Base-by-base conservation (phyloP, 2,113 vertebrate genomes). In the Dromaius novaehollandiae region DNA sequence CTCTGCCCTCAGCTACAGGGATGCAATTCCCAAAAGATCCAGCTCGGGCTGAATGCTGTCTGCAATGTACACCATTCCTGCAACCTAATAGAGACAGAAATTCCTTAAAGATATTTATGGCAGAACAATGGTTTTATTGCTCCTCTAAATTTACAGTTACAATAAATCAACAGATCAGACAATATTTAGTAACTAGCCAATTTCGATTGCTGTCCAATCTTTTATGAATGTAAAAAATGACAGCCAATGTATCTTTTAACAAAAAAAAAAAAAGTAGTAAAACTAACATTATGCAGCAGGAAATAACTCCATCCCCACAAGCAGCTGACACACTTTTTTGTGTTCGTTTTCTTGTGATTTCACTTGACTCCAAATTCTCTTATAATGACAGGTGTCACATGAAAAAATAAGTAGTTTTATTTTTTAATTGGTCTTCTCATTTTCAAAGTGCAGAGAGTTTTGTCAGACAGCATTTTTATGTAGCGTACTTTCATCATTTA, bases 391-490 rank as follows among this genome's bases (percentile, higher is more conserved):
- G n/a, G 21, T 78, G 38, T 40, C 36, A 1, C 32, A 60, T 42
- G 19, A 91, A 12, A 17, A 82, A 95, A 86, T 0, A n/a, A 26
- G 5, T 82, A 66, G 11, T 63, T 87, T 34, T 73, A 11, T 25
- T 50, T 75, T 42, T 28, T 65, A 91, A 86, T 78, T 93, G 91
- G 40, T 70, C 46, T 8, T 70, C 86, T 94, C 48, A 55, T 38
- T 86, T 95, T 89, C 77, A 17, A 84, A 93, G 71, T 81, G 40
- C 13, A 22, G 38, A 71, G 89, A 76, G 70, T 79, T 95, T 93
- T 71, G 42, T 84, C 86, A 48, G 60, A 68, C 86, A 94, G 87
- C 17, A 84, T 93, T 96, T 97, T 95, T 94, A 92, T 60, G 22
- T 78, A 38, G 20, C 53, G 84, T 44, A 58, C 40, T 92, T 94